phyloP scores from a whole-genome alignment of 2,888 invertebrate genomes.

The Paralinhomoeus sp. region DNA sequence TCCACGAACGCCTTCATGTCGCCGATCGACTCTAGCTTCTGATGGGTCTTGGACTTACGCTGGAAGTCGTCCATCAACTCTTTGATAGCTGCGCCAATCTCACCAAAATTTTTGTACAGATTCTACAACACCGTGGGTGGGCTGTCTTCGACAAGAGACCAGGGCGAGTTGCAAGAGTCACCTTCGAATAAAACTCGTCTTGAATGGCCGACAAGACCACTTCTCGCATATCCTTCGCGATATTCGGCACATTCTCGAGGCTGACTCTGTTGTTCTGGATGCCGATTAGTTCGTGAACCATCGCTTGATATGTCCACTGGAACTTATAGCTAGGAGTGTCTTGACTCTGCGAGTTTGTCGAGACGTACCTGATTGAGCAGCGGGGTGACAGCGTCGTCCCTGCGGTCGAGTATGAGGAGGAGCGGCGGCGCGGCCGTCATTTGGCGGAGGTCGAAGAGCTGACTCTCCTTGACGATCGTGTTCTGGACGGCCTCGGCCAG shows the following conservation, averaged over 20 bases:
- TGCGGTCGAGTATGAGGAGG: slow-evolving; percentile 65
- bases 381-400: slow-evolving; percentile 86
- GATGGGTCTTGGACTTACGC: slow-evolving; percentile 67
- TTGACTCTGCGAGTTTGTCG: too few species aligned
- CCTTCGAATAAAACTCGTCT: slow-evolving; percentile 84
- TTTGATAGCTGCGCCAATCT: slow-evolving; percentile 90
- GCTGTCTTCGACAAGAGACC: background rate
- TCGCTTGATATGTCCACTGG: slow-evolving; percentile 98
- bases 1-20: slow-evolving; percentile 85
- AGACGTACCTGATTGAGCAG: slow-evolving; percentile 51
- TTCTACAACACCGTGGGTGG: slow-evolving; percentile 37
- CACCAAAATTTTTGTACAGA: slow-evolving; percentile 84
- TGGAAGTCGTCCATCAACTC: slow-evolving; percentile 92
- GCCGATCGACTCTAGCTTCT: slow-evolving; percentile 86
- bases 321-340: slow-evolving; percentile 3
- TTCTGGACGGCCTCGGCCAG: slow-evolving; percentile 66
- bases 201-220: slow-evolving; percentile 80
- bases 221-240: slow-evolving; percentile 67
- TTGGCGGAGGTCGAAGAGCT: slow-evolving; percentile 55
- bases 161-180: too few species aligned
- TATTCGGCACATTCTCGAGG: slow-evolving; percentile 55
- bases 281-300: slow-evolving; percentile 81
- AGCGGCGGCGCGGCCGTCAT: slow-evolving; percentile 42
- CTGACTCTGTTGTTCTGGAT: slow-evolving; percentile 82
- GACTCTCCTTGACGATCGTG: slow-evolving; percentile 60